Evolutionary conservation across 2,797 vertebrate genomes (phyloP).

Genomic region (Heteromormyrus szaboi): DNA sequence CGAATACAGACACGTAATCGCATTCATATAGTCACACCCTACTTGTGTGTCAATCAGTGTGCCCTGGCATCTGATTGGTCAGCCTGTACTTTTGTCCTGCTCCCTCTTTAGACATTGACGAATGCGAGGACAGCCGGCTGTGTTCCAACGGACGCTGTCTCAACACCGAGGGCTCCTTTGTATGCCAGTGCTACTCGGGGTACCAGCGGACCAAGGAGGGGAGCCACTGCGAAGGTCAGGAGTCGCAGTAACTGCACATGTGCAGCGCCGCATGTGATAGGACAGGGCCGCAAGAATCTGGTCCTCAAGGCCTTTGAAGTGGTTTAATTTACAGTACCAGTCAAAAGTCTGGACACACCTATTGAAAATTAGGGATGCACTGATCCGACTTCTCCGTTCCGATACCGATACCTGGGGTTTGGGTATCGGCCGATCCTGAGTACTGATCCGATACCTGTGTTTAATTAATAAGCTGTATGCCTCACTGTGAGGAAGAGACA

Average conservation of each 20-base stretch:
- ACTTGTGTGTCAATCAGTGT: neutral
- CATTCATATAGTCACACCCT: neutral
- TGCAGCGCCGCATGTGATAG: neutral
- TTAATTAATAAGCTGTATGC: too few species aligned
- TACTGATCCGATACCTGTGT: too few species aligned
- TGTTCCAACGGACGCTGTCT: conserved; percentile 64
- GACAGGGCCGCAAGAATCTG: neutral
- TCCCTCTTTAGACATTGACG: conserved; percentile 61
- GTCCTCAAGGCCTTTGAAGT: neutral
- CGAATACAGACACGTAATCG: neutral
- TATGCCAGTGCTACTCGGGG: conserved; percentile 66
- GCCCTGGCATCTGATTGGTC: conserved; percentile 24
- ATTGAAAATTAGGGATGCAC: neutral
- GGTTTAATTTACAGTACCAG: neutral
- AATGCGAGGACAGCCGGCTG: conserved; percentile 54
- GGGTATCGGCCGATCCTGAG: too few species aligned
- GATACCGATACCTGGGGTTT: too few species aligned
- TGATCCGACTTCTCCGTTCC: too few species aligned
- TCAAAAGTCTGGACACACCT: neutral
- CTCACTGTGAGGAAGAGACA: too few species aligned
- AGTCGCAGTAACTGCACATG: neutral
- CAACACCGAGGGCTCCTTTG: conserved; percentile 69
- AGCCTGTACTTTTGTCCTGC: neutral
- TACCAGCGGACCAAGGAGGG: conserved; percentile 76
- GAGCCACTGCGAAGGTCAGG: conserved; percentile 73